A percentile compares a stretch with the other conserved stretches of the same genome.
Evolutionary conservation across 2,797 vertebrate genomes (phyloP).

Genomic region (Loriculus beryllinus): DNA sequence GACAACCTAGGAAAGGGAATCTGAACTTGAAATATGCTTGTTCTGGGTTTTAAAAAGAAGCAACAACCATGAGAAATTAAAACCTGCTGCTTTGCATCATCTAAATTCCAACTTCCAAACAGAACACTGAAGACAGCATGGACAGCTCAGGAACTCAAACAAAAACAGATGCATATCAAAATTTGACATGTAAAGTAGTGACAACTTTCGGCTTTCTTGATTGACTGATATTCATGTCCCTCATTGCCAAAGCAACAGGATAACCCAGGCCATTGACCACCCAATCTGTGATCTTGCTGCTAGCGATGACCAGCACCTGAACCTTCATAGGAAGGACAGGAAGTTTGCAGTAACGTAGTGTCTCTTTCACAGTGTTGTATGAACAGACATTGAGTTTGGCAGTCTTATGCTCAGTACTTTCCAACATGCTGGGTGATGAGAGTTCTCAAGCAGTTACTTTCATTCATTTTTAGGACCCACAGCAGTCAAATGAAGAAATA

Average conservation of each 20-base stretch:
- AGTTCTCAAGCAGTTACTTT: neutral
- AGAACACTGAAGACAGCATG: neutral
- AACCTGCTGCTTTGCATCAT: neutral
- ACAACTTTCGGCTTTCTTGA: neutral
- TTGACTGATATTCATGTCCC: neutral
- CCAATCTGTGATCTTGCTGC: neutral
- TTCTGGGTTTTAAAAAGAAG: slow-evolving; percentile 16
- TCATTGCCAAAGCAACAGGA: neutral
- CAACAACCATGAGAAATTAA: slow-evolving; percentile 4
- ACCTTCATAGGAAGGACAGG: neutral
- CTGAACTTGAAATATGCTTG: slow-evolving; percentile 31
- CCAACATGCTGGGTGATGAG: neutral
- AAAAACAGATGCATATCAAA: neutral
- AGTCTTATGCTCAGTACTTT: neutral
- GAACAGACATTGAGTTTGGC: neutral
- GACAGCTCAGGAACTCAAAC: neutral
- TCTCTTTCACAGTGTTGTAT: neutral
- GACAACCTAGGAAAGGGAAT: slow-evolving; percentile 38
- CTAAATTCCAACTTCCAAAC: neutral
- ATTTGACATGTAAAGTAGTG: neutral
- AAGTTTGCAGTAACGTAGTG: neutral
- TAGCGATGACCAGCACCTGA: neutral
- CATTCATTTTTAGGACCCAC: neutral
- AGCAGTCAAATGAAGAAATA: neutral
- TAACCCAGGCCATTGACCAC: neutral